These are phyloP conservation scores for Eupithecia tripunctaria DNA, from an alignment of 2,888 invertebrate species.

Conservation along the genomic window DNA sequence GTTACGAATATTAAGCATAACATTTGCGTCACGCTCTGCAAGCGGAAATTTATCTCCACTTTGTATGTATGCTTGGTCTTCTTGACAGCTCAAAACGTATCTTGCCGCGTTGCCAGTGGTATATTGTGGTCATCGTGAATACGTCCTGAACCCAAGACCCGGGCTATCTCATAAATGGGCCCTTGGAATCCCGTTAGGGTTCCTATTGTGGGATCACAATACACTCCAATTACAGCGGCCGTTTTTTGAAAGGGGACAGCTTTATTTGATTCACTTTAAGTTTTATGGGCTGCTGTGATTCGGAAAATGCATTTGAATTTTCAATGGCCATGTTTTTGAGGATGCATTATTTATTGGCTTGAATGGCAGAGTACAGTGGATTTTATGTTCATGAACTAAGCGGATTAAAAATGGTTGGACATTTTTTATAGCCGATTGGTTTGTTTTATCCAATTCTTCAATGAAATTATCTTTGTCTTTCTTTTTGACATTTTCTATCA, in stretches of 20 bases:
- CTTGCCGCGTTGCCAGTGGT: not conserved
- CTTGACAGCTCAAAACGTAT: not conserved
- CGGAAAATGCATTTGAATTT: constrained; percentile 12
- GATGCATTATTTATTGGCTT: constrained; percentile 1
- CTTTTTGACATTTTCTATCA: not conserved
- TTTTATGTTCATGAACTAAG: not conserved
- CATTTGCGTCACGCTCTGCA: not conserved
- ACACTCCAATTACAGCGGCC: constrained; percentile 58
- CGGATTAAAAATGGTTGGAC: not conserved
- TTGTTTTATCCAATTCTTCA: not conserved
- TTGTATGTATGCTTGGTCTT: not conserved
- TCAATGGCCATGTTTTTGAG: not conserved
- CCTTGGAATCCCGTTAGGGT: constrained; percentile 56
- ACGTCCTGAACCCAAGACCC: constrained; percentile 25
- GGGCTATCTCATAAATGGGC: constrained; percentile 56
- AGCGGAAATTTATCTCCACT: not conserved
- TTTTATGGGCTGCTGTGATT: constrained; percentile 15
- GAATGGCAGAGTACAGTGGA: not conserved
- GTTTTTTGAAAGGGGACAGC: constrained; percentile 23
- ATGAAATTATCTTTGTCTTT: not conserved
- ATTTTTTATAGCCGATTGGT: not conserved
- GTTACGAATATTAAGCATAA: too few relatives aligned
- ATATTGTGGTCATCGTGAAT: not conserved
- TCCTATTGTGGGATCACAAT: constrained; percentile 64
- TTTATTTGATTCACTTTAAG: constrained; percentile 23